These are phyloP conservation scores for Clytia hemisphaerica DNA, from an alignment of 30 jellyfish, hydroid and myxozoan genomes.

Conservation along the genomic window DNA sequence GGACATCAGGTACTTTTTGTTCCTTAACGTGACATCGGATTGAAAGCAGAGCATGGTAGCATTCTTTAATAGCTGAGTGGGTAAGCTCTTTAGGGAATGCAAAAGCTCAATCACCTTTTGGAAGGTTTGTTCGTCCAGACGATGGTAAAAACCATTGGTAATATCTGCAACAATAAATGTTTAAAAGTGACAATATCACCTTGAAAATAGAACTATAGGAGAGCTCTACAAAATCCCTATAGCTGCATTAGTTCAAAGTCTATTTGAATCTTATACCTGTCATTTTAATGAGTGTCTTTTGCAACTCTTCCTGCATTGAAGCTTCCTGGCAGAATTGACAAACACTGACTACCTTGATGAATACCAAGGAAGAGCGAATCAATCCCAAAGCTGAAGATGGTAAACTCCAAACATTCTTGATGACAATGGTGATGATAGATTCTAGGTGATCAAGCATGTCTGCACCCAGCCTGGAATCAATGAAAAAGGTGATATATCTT, in stretches of 20 bases:
- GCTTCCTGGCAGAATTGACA: no score
- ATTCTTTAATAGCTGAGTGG: conserved; percentile 1
- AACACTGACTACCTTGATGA: no score
- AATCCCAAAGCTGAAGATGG: conserved; percentile 5
- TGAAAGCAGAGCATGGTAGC: neutral
- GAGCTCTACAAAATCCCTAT: neutral
- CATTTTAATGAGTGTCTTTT: neutral
- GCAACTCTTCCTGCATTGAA: neutral
- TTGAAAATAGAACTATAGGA: no score
- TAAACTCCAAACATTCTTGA: conserved; percentile 2
- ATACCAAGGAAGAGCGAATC: neutral
- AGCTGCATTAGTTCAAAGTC: neutral
- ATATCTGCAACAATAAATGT: neutral
- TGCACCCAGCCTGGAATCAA: no score
- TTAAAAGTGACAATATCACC: neutral
- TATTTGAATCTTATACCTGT: neutral
- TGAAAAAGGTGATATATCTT: no score
- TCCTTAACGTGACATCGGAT: neutral
- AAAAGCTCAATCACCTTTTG: neutral
- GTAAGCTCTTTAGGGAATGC: neutral
- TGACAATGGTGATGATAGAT: neutral
- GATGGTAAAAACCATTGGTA: neutral
- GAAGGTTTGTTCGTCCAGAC: neutral
- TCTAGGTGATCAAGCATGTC: no score
- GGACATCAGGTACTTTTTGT: conserved; percentile 1